Evolutionary conservation across 2,888 invertebrate genomes (phyloP).

Genomic region (Harpalus rufipes): DNA sequence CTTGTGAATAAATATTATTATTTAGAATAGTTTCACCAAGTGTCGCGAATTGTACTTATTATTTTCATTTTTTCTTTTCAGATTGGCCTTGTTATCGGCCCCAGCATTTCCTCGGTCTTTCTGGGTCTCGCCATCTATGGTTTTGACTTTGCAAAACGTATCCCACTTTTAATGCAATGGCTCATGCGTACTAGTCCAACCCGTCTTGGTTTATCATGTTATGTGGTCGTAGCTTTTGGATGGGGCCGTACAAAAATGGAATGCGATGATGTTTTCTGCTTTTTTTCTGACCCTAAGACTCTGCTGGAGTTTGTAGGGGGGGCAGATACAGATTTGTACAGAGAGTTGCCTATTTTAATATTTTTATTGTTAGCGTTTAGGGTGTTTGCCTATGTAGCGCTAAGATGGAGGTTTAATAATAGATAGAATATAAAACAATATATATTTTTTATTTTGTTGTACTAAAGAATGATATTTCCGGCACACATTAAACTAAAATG

Average conservation of each 20-base stretch:
- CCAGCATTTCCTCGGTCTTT: constrained; percentile 82
- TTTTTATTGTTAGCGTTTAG: constrained; percentile 80
- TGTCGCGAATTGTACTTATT: too few species aligned
- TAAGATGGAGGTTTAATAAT: constrained; percentile 78
- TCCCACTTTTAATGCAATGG: constrained; percentile 81
- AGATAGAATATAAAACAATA: background rate
- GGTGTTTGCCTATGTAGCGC: constrained; percentile 80
- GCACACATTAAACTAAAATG: too few species aligned
- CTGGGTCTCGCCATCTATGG: constrained; percentile 85
- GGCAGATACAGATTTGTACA: constrained; percentile 80
- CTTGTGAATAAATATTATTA: too few species aligned
- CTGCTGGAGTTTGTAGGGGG: constrained; percentile 81
- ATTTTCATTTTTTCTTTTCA: too few species aligned
- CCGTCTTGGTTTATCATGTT: constrained; percentile 82
- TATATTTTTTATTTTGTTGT: too few species aligned
- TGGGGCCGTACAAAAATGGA: constrained; percentile 80
- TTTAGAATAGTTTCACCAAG: too few species aligned
- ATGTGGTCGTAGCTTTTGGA: constrained; percentile 83
- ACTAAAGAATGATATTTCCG: too few species aligned
- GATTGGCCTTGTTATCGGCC: constrained; percentile 85
- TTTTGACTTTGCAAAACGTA: constrained; percentile 84
- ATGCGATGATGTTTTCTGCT: constrained; percentile 83
- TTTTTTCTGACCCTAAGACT: constrained; percentile 83
- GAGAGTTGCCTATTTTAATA: constrained; percentile 79
- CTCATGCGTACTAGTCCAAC: constrained; percentile 84